Conservation (phyloP, 2,113 vertebrate genomes). For the Mirza zaza region DNA sequence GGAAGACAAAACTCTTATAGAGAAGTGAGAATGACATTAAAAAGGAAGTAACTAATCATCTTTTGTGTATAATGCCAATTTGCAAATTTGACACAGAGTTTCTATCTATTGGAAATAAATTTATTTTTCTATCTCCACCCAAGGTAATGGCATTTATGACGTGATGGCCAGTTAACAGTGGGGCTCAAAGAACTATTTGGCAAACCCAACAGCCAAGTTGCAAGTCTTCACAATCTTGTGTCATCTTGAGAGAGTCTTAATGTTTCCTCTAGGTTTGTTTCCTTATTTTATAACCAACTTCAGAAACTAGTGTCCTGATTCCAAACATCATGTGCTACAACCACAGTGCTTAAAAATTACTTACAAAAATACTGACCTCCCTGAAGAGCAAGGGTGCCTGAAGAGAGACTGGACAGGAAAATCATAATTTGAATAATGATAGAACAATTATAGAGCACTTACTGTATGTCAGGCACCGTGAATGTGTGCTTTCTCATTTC, state of each 20-base stretch:
- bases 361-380: slow-evolving; percentile 63
- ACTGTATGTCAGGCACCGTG: background rate
- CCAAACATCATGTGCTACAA: background rate
- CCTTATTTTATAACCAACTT: background rate
- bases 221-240: slow-evolving; percentile 6
- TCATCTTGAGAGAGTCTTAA: background rate
- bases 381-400: slow-evolving; percentile 62
- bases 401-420: slow-evolving; percentile 60
- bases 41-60: background rate
- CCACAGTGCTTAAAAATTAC: slow-evolving; percentile 53
- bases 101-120: background rate
- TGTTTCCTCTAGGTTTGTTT: background rate
- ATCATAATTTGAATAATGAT: background rate
- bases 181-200: background rate
- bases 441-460: background rate
- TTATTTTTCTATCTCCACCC: background rate
- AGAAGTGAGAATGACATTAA: background rate
- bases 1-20: background rate
- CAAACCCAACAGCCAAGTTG: background rate
- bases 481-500: background rate
- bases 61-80: background rate
- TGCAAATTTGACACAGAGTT: background rate
- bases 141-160: background rate
- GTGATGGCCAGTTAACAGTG: background rate
- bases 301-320: background rate